Base-by-base conservation (phyloP, 2,888 invertebrate genomes). In the Aporophyla lueneburgensis region DNA sequence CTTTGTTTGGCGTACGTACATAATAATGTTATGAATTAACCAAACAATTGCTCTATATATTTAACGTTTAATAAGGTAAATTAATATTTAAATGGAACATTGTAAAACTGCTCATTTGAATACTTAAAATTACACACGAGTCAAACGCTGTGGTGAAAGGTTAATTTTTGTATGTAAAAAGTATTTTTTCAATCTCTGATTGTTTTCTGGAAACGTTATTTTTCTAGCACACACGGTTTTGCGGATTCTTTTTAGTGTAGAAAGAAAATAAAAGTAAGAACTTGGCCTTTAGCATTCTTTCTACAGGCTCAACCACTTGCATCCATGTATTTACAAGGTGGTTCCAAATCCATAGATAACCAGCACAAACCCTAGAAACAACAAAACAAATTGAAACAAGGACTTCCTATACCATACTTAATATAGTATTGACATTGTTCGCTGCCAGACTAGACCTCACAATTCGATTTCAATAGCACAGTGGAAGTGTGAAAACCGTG, bases 111-210 rank as follows among this genome's bases (percentile, higher is more conserved):
- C 19, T 19, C 7, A 51, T 53, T 70, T 51, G 2, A 51, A 56
- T 63, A n/a, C 33, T 59, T 65, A 16, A 74, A 81, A 53, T 33
- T 33, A 7, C 16, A 53, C 24, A 73, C 9, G 33, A 21, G 16
- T 70, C n/a, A 40, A 61, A 12, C 16, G 33, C 3, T 51, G n/a
- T 33, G 24, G n/a, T 33, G 9, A 16, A 43, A 27, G 33, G 24
- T 10, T 6, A 5, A 7, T 10, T 53, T 24, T n/a, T 49, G 16
- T 14, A 53, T 40, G 14, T 43, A 16, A 51, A 46, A 61, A 27
- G 4, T 12, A 1, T 24, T 21, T 68, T 78, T 78, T 49, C 27
- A 24, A 53, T 62, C 27, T 53, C 2, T 9, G 2, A 33, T 53
- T 24, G 0, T 43, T 16, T 10, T 2, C 10, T 2, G n/a, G n/a